Evolutionary conservation across 2,113 vertebrate genomes (phyloP), one percentile per base, ranked within the genome.

Genomic region (Lophochroa leadbeateri): DNA sequence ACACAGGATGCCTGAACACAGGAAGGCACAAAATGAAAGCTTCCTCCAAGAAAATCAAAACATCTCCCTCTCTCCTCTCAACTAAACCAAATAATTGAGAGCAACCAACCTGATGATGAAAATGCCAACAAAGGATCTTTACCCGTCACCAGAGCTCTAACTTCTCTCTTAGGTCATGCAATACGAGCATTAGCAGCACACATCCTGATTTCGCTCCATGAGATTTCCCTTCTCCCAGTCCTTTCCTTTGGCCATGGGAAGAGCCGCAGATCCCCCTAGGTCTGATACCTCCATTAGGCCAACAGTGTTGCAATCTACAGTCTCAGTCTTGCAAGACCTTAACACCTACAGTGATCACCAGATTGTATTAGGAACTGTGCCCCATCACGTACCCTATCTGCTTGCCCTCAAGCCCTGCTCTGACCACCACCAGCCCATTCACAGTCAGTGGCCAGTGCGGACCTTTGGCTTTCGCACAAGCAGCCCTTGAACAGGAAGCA

Each of bases 401-500:
- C 60, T 33, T 24, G 27, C 41, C 7, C 70, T 37, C 5, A 1
- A 86, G 55, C 39, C 39, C 72, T 52, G 33, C 74, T 49, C 9
- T 69, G 50, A 14, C 10, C 24, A 19, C 44, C 19, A 41, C 46
- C 24, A 85, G 27, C 63, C 41, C n/a, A 3, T 7, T 43, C 76
- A 31, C 0, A 0, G 33, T 18, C 5, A 2, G 63, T 24, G 52
- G 80, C 52, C 53, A 90, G 39, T 2, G 0, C 3, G 35, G 39
- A 31, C 80, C 55, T 74, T 64, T 29, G 52, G 55, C 86, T 88
- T 68, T 75, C 6, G 0, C 55, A 44, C 17, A 46, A 71, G 63
- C 67, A 88, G 55, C 53, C 63, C 39, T 49, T 13, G 39, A 55
- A 49, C 95, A 95, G 94, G 94, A 96, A 97, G 83, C 96, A 97